These are phyloP conservation scores for Pantala flavescens DNA, from an alignment of 1,140 invertebrate genomes.

Conservation along the genomic window DNA sequence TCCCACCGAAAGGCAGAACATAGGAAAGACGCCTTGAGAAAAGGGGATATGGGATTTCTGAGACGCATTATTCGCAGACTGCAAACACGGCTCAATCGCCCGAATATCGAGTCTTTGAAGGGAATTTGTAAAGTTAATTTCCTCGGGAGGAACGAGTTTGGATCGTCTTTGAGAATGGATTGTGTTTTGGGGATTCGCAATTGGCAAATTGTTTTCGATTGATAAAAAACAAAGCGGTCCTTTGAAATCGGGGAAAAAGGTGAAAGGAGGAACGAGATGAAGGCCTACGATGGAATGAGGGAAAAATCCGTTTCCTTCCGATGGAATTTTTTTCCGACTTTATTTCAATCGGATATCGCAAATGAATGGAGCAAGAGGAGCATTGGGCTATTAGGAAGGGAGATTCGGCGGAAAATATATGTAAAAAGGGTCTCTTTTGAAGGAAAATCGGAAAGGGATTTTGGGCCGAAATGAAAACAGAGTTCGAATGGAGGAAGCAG, in stretches of 20 bases:
- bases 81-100: not conserved
- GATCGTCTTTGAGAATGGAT: not conserved
- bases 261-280: too few species aligned
- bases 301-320: too few species aligned
- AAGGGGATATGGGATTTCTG: not conserved
- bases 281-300: too few species aligned
- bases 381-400: not conserved
- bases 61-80: not conserved
- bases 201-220: conserved; percentile 7
- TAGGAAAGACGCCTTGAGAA: not conserved
- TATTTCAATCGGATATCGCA: not conserved
- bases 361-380: not conserved
- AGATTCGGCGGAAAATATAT: not conserved
- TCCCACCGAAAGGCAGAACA: not conserved
- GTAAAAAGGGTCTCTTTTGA: not conserved
- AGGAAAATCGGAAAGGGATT: not conserved
- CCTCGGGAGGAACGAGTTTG: not conserved
- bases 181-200: not conserved
- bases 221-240: not conserved
- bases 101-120: not conserved
- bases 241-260: not conserved
- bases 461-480: not conserved
- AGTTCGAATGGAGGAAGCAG: not conserved
- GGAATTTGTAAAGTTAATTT: conserved; percentile 8
- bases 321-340: not conserved